phyloP scores from a whole-genome alignment of 2,888 invertebrate genomes.

The Stenchaetothrips biformis region DNA sequence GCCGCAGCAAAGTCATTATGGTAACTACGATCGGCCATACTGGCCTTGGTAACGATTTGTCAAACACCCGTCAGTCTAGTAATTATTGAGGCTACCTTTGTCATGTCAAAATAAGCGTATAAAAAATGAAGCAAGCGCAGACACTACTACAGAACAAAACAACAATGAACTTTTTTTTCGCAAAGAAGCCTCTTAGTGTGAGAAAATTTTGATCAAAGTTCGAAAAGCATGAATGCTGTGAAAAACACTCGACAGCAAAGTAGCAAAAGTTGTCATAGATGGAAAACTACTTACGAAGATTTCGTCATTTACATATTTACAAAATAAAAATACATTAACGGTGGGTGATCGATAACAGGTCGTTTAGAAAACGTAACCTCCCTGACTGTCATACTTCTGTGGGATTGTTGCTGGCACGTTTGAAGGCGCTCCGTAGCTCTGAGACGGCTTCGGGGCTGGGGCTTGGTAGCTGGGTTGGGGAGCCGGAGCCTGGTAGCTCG shows the following conservation, averaged over 20 bases:
- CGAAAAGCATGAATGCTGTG: background rate
- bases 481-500: background rate
- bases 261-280: background rate
- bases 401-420: constrained; percentile 28
- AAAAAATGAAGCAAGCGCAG: constrained; percentile 20
- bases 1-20: constrained; percentile 22
- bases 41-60: background rate
- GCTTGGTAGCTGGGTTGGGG: constrained; percentile 25
- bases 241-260: background rate
- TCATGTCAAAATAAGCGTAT: constrained; percentile 30
- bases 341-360: constrained; percentile 32
- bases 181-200: too few relatives aligned
- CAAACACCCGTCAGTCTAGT: background rate
- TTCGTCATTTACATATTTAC: constrained; percentile 28
- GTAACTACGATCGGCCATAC: constrained; percentile 20
- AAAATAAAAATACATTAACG: constrained; percentile 32
- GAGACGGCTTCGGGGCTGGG: constrained; percentile 35
- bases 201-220: too few relatives aligned
- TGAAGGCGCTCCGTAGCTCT: constrained; percentile 39
- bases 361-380: background rate
- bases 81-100: constrained; percentile 22
- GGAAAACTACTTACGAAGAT: background rate
- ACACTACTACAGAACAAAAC: background rate
- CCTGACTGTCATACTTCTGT: constrained; percentile 6
- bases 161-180: too few relatives aligned